Conservation (phyloP, 2,888 invertebrate species). For the Lithophane socia region DNA sequence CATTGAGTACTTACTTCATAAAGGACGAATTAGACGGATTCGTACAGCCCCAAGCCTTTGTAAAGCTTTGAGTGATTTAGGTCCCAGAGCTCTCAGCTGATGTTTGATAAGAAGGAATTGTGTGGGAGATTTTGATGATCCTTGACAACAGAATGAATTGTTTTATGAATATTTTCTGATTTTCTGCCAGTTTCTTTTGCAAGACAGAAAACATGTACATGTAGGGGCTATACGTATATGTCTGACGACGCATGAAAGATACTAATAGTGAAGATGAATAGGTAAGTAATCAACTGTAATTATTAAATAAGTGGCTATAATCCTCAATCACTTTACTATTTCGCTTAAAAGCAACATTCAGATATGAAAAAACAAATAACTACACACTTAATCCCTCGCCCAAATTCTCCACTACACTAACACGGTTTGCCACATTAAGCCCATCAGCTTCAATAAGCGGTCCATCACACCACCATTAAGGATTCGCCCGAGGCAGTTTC, state of each 20-base stretch:
- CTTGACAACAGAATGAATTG: conserved; percentile 11
- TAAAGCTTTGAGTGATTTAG: conserved; percentile 57
- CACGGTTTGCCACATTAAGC: conserved; percentile 45
- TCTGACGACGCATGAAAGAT: not conserved
- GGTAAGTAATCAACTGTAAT: not conserved
- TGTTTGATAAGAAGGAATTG: conserved; percentile 35
- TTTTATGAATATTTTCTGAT: not conserved
- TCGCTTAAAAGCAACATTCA: not conserved
- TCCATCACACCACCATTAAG: conserved; percentile 57
- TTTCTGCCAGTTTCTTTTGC: not conserved
- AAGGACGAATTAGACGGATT: conserved; percentile 49
- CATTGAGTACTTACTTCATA: conserved; percentile 54
- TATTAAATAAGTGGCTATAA: not conserved
- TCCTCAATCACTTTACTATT: conserved; percentile 1
- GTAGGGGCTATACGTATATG: not conserved
- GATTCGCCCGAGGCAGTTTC: conserved; percentile 48
- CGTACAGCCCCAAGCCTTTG: conserved; percentile 34
- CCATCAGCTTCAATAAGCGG: conserved; percentile 59
- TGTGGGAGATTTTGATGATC: conserved; percentile 17
- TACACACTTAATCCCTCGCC: conserved; percentile 12
- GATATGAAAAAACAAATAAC: conserved; percentile 17
- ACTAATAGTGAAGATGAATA: not conserved
- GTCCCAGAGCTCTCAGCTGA: conserved; percentile 33
- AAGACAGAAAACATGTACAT: not conserved
- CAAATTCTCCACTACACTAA: conserved; percentile 28